Base-by-base conservation (phyloP, 2,888 invertebrate genomes). In the Crossocerus cetratus region DNA sequence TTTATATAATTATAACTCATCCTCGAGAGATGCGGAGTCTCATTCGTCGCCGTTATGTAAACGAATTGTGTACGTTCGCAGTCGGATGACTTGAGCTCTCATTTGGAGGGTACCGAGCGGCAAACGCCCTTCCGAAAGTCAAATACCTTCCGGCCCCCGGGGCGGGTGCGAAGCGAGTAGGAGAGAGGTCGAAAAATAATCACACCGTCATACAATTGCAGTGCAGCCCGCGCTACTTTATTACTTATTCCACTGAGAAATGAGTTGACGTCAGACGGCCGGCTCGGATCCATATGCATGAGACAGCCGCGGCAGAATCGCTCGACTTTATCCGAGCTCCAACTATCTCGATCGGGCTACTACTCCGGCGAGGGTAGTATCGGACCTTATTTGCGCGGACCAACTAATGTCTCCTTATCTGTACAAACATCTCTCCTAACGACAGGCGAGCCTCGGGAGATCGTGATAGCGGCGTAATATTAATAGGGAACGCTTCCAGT, bases 1-100 rank as follows among this genome's bases (percentile, higher is more conserved):
- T 84, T 83, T 83, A 83, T 84, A 81, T 80, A 84, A 83, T 84
- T 81, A 83, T 74, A 72, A 62, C 66, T 68, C 76, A 70, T 64
- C 69, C 80, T 72, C 72, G 67, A 21, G 59, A 69, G 79, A 65
- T 70, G 72, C 68, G 61, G 65, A 58, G 58, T 68, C 68, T 67
- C 16, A 69, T 67, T 80, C 69, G 59, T 66, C 54, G 59, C 59
- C 57, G 68, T 76, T 72, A 55, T 49, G 49, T 72, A 69, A 78
- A 65, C 74, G 54, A 65, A 54, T 60, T 44, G 55, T 53, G 44
- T 45, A 54, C 60, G 20, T 32, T 32, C 5, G 21, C 32, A 23
- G 11, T 22, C 14, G 59, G 64, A 65, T 54, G 62, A 45, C 32
- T 23, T 65, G 53, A 53, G 62, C 32, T 32, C 55, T 54, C 21